phyloP scores from a whole-genome alignment of 2,888 invertebrate genomes.

The Acholoe squamosa region DNA sequence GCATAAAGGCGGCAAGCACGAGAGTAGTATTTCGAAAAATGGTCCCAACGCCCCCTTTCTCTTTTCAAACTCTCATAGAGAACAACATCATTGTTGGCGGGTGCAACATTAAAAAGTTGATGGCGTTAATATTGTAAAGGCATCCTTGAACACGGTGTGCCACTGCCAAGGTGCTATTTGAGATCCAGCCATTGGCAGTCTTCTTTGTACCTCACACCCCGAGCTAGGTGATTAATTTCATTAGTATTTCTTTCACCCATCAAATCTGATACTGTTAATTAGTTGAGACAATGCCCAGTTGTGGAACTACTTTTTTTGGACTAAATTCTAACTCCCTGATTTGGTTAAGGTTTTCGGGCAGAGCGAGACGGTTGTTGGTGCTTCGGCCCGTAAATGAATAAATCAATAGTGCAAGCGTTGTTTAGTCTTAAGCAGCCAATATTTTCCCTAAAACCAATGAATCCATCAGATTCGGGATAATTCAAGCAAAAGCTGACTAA shows the following conservation, averaged over 20 bases:
- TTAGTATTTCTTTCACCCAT: slow-evolving; percentile 1
- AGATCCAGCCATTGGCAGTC: not conserved
- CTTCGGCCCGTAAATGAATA: not conserved
- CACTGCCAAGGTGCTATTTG: not conserved
- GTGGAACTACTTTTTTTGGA: slow-evolving; percentile 14
- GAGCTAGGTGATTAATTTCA: slow-evolving; percentile 27
- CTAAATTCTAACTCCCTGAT: not conserved
- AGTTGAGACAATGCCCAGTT: slow-evolving; percentile 33
- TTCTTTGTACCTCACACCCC: not conserved
- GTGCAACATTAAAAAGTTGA: not conserved
- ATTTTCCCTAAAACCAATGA: not conserved
- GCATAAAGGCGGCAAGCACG: not conserved
- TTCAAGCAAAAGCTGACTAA: not conserved
- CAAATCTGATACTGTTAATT: slow-evolving; percentile 38
- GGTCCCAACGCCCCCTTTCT: not conserved
- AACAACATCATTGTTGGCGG: not conserved
- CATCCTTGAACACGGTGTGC: not conserved
- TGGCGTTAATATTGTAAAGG: slow-evolving; percentile 26
- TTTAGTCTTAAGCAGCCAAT: not conserved
- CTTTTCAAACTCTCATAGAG: no score
- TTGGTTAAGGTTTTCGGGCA: not conserved
- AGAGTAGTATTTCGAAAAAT: slow-evolving; percentile 15
- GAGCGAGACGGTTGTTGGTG: not conserved
- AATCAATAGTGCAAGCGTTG: not conserved
- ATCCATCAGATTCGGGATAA: not conserved